Conservation (phyloP, 2,888 invertebrate genomes). For the Netelia virgata region DNA sequence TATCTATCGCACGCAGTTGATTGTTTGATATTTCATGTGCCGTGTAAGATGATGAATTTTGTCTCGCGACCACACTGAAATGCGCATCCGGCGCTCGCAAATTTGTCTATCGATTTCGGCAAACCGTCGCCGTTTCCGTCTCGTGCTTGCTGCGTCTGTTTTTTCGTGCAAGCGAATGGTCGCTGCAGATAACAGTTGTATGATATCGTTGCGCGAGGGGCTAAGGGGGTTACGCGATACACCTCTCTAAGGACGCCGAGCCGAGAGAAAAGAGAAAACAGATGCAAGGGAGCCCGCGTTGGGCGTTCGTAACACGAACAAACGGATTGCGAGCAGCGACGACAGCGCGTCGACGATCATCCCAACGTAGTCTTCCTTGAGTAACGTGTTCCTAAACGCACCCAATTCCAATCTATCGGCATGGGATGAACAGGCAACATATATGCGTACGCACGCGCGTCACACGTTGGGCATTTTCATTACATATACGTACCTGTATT, state of each 20-base stretch:
- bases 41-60: not conserved
- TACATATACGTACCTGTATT: too few species aligned
- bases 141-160: slow-evolving; percentile 9
- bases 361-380: not conserved
- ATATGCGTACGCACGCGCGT: too few species aligned
- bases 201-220: too few species aligned
- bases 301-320: slow-evolving; percentile 24
- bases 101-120: slow-evolving; percentile 38
- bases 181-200: slow-evolving; percentile 17
- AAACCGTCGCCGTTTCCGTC: not conserved
- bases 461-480: too few species aligned
- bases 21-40: not conserved
- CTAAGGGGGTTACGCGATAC: too few species aligned
- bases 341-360: not conserved
- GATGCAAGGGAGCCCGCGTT: not conserved
- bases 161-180: slow-evolving; percentile 37
- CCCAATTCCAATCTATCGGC: too few species aligned
- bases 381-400: too few species aligned
- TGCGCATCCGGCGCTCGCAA: slow-evolving; percentile 35
- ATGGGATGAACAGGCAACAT: too few species aligned
- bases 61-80: not conserved
- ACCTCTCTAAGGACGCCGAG: slow-evolving; percentile 8
- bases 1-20: not conserved
- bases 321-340: not conserved
- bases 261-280: slow-evolving; percentile 24